A percentile compares a stretch with the other conserved stretches of the same genome.
These are phyloP conservation scores for Prunella strophiata DNA, from an alignment of 2,797 vertebrate species.

Conservation along the genomic window DNA sequence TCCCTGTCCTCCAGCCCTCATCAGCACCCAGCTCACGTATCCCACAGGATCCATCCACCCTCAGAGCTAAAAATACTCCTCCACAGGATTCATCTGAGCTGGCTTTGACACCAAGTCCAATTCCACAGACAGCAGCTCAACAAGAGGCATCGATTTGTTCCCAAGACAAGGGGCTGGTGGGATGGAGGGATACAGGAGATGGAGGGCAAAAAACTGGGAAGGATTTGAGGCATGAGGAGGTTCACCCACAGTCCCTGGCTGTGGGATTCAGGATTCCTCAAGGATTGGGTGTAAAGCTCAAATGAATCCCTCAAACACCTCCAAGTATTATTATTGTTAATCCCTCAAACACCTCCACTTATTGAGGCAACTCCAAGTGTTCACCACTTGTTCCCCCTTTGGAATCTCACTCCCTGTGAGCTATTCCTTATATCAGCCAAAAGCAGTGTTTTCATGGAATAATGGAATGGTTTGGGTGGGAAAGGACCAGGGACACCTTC, in stretches of 20 bases:
- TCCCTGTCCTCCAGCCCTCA: conserved; percentile 12
- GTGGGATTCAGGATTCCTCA: neutral
- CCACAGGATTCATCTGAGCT: neutral
- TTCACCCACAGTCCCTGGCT: neutral
- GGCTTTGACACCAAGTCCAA: neutral
- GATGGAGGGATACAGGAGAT: rapidly evolving
- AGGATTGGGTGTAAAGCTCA: neutral
- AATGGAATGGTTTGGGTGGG: neutral
- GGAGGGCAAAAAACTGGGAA: neutral
- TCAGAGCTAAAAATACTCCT: conserved; percentile 6
- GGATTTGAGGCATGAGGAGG: neutral
- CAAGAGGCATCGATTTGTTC: neutral
- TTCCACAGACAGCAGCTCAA: neutral
- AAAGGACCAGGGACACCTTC: neutral
- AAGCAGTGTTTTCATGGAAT: neutral
- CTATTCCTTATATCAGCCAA: neutral
- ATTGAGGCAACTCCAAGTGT: neutral
- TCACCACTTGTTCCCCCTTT: rapidly evolving
- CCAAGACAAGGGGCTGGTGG: neutral
- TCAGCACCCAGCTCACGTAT: conserved; percentile 19
- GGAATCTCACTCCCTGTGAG: rapidly evolving
- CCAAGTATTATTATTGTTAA: no score
- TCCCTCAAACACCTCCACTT: neutral
- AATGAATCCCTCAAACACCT: neutral
- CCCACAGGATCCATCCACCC: neutral